Percentiles rank a stretch among this genome's conserved stretches.
Conservation (phyloP, 2,888 invertebrate species). For the Melanostoma scalare region DNA sequence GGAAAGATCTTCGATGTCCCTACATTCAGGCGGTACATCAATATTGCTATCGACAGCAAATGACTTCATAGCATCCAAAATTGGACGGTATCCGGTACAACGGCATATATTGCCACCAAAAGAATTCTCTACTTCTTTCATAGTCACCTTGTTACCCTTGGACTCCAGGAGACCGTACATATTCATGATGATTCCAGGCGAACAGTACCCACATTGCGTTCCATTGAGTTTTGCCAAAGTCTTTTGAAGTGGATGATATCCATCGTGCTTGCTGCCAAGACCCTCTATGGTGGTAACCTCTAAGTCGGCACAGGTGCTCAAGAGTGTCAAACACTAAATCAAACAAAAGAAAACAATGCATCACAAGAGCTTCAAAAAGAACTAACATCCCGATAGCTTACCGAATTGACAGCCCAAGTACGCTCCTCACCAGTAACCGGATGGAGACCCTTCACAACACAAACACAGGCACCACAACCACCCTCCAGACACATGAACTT, state of each 20-base stretch:
- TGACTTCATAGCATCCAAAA: conserved; percentile 90
- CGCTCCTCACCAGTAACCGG: conserved; percentile 72
- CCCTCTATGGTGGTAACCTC: conserved; percentile 89
- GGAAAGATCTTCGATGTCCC: conserved; percentile 81
- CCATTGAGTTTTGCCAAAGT: conserved; percentile 87
- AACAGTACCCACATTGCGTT: conserved; percentile 89
- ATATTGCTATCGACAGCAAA: conserved; percentile 86
- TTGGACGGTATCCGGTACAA: conserved; percentile 91
- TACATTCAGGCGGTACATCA: conserved; percentile 81
- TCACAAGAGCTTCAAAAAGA: background rate
- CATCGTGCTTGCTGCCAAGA: conserved; percentile 85
- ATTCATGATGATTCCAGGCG: conserved; percentile 90
- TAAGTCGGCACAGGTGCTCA: conserved; percentile 86
- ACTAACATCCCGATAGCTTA: conserved; percentile 79
- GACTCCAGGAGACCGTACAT: conserved; percentile 85
- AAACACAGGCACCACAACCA: conserved; percentile 86
- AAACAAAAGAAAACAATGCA: background rate
- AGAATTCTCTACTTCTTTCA: conserved; percentile 88
- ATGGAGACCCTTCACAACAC: conserved; percentile 80
- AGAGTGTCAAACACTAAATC: conserved; percentile 85
- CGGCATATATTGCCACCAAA: conserved; percentile 91
- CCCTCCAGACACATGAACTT: conserved; percentile 88
- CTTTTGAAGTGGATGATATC: conserved; percentile 87
- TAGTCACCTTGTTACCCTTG: conserved; percentile 83
- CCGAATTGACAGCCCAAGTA: conserved; percentile 86